Base-by-base conservation (phyloP, 2,888 invertebrate genomes). In the Elysia crispata region DNA sequence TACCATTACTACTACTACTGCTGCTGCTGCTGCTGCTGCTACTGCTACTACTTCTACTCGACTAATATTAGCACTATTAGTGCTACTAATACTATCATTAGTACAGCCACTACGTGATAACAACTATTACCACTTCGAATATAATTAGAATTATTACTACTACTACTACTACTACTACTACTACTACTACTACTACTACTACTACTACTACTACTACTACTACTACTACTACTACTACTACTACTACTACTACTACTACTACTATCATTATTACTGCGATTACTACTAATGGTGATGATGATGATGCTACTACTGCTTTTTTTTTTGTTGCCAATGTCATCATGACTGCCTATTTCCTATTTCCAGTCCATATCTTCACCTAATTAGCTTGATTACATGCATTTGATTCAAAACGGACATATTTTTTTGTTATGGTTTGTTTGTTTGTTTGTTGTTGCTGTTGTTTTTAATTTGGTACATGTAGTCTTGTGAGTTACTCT, bases 171-270 rank as follows among this genome's bases (percentile, higher is more conserved):
- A 64, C 64, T 64, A 64, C 64, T 64, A 64, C 62, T 64, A 64
- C 64, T 64, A 64, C 64, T 64, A 64, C 64, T 64, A 64, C 64
- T 64, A 62, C 62, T 62, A 62, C 62, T 62, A 62, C 62, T 62
- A 62, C 62, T 62, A 62, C 62, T 15, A 62, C 62, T 62, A 62
- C 62, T 62, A 62, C 62, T 62, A 62, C 62, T 62, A 62, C 62
- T 62, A 62, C 62, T 62, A 62, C 62, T 15, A 62, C 62, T 15
- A 18, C 62, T 15, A 18, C 62, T 69, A 13, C 31, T 69, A 69
- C 69, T 69, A 33, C 69, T 69, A 31, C 69, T 69, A 6, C 69
- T 69, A 69, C 69, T 69, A 69, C 69, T 69, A 69, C 69, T 69
- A 69, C 69, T 69, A 69, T 31, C 30, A 69, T 31, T 69, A 69